Evolutionary conservation across 2,797 vertebrate genomes (phyloP), one percentile per base, ranked within the genome.

Genomic region (Coreius guichenoti): DNA sequence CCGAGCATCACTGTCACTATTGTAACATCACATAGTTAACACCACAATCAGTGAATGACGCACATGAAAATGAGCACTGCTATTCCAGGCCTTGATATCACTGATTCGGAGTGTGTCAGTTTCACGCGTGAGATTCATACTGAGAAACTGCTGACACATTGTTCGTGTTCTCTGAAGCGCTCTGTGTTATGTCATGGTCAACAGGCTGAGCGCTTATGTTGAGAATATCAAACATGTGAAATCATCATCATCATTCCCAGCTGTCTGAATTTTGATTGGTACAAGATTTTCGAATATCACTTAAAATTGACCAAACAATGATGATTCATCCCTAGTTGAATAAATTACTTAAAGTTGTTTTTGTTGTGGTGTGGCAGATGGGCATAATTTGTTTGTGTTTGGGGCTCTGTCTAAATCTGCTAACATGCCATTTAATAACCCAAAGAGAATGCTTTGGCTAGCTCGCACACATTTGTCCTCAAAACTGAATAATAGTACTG

Each of bases 311-410:
- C 69, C 23, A 47, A n/a, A 69, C 13, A 67, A 23, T 81, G 49
- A 56, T 58, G 51, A 36, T 70, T 81, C 36, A 39, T 79, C 80
- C 76, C 78, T 54, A 31, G 2, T 80, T 80, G 79, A 77, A 86
- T 86, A 86, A 80, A 83, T 75, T 36, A 43, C 65, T 69, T 58
- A 47, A 63, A 74, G 81, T 78, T 26, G 7, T 87, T 87, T 83
- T 81, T 80, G 78, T 80, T 76, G 29, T 72, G 58, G 23, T 39
- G 69, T 21, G 73, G 70, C 88, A 90, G 88, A 90, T 89, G 85
- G 85, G 49, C 68, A 69, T 77, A 49, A 83, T 89, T 90, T 89
- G 81, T 87, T 89, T 80, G 74, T 54, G 76, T 81, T 80, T 81
- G 82, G 80, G 63, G 81, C 68, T 70, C 76, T 63, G 54, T 85